Base-by-base conservation (phyloP, 2,113 vertebrate species). In the Larimichthys crocea region DNA sequence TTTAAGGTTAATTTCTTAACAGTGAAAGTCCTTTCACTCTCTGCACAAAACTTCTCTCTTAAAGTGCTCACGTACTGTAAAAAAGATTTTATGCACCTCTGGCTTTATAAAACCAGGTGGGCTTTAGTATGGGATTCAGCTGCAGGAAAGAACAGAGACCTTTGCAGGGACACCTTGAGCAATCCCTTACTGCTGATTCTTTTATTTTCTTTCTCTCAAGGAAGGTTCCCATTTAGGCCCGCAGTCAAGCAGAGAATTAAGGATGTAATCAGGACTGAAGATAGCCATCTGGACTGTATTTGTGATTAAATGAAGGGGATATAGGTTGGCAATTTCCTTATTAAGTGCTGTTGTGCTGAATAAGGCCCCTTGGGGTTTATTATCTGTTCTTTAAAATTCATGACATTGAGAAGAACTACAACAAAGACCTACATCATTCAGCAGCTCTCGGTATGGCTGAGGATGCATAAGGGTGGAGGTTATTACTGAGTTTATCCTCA, bases 351-450 rank as follows among this genome's bases (percentile, higher is more conserved):
- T 91, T 94, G 87, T 92, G 92, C 90, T 89, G 90, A 93, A 86
- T 91, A 89, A 94, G 91, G 85, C 63, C 83, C 82, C 87, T 57
- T 49, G 79, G 78, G 86, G 64, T 91, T 93, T 92, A 94, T 94
- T 90, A 93, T 93, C 89, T 78, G 76, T 89, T 89, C 84, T 93
- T 91, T 93, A 82, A 93, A 92, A 92, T 88, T 79, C 90, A 87
- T 91, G 86, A 89, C 90, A 92, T 90, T 91, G 84, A 91, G 49
- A 79, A 78, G 87, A 82, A 86, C 85, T 84, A 83, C 75, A 80
- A 79, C 82, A 87, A 87, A 88, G 71, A 65, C 69, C 69, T 63
- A 88, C 75, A 66, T 85, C 77, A 82, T 84, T 86, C 82, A 80
- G 80, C 75, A 52, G 66, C 78, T 66, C 74, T 74, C 48, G 22